These are phyloP conservation scores for Anguilla pacifica DNA, from an alignment of 2,797 vertebrate species.

Conservation along the genomic window DNA sequence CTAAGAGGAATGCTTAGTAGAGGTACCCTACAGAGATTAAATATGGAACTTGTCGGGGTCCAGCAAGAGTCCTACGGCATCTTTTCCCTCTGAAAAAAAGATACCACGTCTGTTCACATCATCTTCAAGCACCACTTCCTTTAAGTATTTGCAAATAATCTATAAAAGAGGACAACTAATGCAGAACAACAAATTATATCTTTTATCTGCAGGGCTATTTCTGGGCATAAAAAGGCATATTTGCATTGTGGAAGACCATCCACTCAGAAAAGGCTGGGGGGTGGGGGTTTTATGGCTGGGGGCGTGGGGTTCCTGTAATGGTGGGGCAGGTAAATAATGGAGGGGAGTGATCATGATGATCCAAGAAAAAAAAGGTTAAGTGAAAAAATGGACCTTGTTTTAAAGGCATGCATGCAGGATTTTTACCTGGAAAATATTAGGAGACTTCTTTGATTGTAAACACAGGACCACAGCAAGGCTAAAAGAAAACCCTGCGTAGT, in stretches of 20 bases:
- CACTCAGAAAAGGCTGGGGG: not conserved
- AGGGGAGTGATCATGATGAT: not conserved
- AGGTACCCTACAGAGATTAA: not conserved
- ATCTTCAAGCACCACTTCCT: slow-evolving; percentile 1
- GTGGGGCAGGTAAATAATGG: not conserved
- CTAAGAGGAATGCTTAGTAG: not conserved
- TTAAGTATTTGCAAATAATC: slow-evolving; percentile 19
- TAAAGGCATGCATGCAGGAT: too few relatives aligned
- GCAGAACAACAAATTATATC: slow-evolving; percentile 2
- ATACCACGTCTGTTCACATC: not conserved
- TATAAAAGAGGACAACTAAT: not conserved
- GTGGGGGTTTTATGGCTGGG: too few relatives aligned
- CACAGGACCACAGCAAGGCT: too few relatives aligned
- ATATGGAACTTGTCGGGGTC: not conserved
- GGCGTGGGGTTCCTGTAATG: too few relatives aligned
- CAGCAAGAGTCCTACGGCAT: not conserved
- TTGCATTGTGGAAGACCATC: not conserved
- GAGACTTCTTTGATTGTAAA: too few relatives aligned
- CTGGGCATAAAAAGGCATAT: not conserved
- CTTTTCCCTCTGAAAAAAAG: not conserved
- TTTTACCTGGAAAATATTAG: too few relatives aligned
- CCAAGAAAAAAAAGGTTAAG: not conserved
- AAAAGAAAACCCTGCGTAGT: too few relatives aligned
- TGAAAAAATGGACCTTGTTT: not conserved
- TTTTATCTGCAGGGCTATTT: not conserved